A percentile compares a stretch with the other conserved stretches of the same genome.
Evolutionary conservation across 1,140 invertebrate genomes (phyloP).

Genomic region (Bombus pascuorum): DNA sequence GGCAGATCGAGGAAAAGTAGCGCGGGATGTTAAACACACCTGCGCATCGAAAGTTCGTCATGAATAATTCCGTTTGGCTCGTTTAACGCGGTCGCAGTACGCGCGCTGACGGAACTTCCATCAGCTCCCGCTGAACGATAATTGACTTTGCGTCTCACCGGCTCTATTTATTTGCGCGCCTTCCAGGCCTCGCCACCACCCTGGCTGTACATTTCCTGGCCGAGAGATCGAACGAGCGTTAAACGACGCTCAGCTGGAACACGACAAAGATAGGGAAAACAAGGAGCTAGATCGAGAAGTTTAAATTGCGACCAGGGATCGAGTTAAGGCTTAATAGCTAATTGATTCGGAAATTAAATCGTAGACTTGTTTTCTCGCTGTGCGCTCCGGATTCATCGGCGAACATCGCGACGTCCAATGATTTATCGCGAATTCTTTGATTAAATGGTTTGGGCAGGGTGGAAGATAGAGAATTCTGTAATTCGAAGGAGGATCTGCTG

Average conservation of each 20-base stretch:
- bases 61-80: slow-evolving; percentile 66
- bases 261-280: slow-evolving; percentile 29
- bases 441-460: background rate
- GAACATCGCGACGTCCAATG: too few relatives aligned
- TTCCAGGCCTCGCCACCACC: background rate
- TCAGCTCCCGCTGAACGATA: slow-evolving; percentile 34
- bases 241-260: background rate
- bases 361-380: background rate
- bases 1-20: slow-evolving; percentile 41
- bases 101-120: slow-evolving; percentile 31
- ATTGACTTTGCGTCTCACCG: slow-evolving; percentile 62
- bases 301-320: slow-evolving; percentile 45
- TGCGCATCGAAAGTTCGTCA: slow-evolving; percentile 62
- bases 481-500: too few relatives aligned
- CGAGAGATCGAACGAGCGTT: slow-evolving; percentile 32
- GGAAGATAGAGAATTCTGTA: background rate
- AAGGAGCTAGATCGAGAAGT: slow-evolving; percentile 13
- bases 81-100: slow-evolving; percentile 37
- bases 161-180: slow-evolving; percentile 59
- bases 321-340: slow-evolving; percentile 26
- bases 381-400: background rate
- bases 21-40: slow-evolving; percentile 58
- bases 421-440: background rate
- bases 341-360: slow-evolving; percentile 48
- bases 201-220: background rate